Conservation (phyloP, 2,797 vertebrate species). For the Hydrocynus forskahlii region DNA sequence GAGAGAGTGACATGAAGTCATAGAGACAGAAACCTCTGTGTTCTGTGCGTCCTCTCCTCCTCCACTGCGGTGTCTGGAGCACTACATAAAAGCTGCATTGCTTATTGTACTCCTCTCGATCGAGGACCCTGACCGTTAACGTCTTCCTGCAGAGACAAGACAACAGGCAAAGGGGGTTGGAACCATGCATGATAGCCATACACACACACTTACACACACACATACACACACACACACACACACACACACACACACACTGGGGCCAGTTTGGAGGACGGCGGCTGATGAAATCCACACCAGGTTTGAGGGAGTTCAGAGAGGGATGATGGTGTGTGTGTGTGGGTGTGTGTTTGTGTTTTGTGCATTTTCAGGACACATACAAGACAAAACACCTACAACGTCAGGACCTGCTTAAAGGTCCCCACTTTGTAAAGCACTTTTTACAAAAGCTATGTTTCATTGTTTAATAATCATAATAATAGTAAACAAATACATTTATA, state of each 20-base stretch:
- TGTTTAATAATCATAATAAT: no score
- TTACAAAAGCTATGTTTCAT: no score
- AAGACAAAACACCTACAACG: background rate
- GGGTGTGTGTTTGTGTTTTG: background rate
- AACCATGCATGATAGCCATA: slow-evolving; percentile 66
- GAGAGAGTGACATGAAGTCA: no score
- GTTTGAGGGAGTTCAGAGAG: slow-evolving; percentile 42
- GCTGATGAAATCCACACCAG: slow-evolving; percentile 63
- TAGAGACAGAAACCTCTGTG: slow-evolving; percentile 84
- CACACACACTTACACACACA: slow-evolving; percentile 45
- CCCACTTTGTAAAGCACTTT: no score
- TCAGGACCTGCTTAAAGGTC: background rate
- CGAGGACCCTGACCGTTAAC: slow-evolving; percentile 95
- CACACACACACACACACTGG: slow-evolving; percentile 40
- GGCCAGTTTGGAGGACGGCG: slow-evolving; percentile 61
- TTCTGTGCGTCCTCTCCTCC: slow-evolving; percentile 95
- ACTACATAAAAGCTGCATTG: slow-evolving; percentile 96
- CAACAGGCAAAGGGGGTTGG: slow-evolving; percentile 85
- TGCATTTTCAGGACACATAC: background rate
- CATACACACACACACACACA: slow-evolving; percentile 37
- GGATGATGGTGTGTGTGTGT: slow-evolving; percentile 37
- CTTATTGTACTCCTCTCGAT: slow-evolving; percentile 99
- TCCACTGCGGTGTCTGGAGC: slow-evolving; percentile 93
- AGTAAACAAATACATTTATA: no score
- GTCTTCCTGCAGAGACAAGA: slow-evolving; percentile 98